Conservation (phyloP, 2,888 invertebrate genomes). For the Mesorhabditis spiculigera region DNA sequence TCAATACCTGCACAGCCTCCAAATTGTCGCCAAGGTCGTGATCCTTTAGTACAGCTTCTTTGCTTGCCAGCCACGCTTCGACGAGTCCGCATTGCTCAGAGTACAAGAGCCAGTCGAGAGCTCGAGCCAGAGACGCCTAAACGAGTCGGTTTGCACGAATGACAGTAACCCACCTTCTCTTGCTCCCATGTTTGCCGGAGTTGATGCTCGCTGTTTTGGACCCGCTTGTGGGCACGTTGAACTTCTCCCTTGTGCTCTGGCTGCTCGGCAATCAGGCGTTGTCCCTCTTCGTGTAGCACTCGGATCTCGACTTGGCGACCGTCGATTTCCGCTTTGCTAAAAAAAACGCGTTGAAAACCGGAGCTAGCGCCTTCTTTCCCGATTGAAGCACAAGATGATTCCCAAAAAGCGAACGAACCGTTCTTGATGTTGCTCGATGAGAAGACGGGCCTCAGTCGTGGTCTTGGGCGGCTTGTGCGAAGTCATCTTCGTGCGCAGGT, state of each 20-base stretch:
- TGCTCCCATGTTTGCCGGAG: constrained; percentile 77
- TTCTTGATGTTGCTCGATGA: constrained; percentile 84
- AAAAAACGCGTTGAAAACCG: no score
- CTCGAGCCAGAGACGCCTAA: constrained; percentile 62
- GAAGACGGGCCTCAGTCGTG: constrained; percentile 79
- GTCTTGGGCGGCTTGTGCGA: constrained; percentile 78
- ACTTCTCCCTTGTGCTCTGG: constrained; percentile 50
- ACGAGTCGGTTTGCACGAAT: neutral
- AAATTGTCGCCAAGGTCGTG: constrained; percentile 80
- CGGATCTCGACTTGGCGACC: constrained; percentile 47
- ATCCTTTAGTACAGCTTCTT: constrained; percentile 92
- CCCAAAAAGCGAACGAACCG: neutral
- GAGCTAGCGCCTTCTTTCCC: neutral
- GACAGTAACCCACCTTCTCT: constrained; percentile 44
- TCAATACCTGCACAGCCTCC: constrained; percentile 74
- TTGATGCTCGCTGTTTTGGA: constrained; percentile 72
- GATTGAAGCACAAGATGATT: neutral
- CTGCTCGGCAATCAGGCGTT: constrained; percentile 48
- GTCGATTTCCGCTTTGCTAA: constrained; percentile 67
- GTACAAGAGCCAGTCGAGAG: constrained; percentile 35
- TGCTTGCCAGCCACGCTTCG: constrained; percentile 86
- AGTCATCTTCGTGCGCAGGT: constrained; percentile 82
- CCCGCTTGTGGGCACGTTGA: constrained; percentile 48
- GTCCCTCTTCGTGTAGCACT: constrained; percentile 50
- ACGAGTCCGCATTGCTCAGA: constrained; percentile 66